Conservation (phyloP, 30 jellyfish, hydroid and myxozoan species). For the Hydractinia echinata region DNA sequence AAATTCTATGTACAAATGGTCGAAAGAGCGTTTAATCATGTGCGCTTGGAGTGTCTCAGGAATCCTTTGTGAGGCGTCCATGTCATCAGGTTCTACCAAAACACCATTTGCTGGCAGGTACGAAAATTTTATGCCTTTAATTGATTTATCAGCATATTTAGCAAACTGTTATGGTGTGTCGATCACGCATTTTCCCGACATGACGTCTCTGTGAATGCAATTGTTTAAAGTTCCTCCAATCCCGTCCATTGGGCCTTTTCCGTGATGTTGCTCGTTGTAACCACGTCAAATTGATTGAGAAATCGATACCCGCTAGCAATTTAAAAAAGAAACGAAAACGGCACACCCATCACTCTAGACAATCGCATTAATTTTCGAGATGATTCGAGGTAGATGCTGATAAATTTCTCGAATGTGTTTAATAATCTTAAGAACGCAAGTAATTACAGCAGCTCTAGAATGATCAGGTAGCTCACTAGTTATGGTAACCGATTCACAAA, state of each 20-base stretch:
- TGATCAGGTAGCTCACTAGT: no score
- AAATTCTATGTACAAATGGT: neutral
- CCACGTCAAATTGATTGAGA: neutral
- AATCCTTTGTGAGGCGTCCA: neutral
- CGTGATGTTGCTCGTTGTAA: conserved; percentile 1
- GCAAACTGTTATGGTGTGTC: conserved; percentile 41
- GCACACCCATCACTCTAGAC: conserved; percentile 5
- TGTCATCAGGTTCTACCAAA: conserved; percentile 2
- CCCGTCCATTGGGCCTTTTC: no score
- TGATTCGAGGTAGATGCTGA: no score
- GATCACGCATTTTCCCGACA: conserved; percentile 27
- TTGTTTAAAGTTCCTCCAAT: conserved; percentile 24
- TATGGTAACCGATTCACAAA: no score
- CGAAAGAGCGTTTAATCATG: neutral
- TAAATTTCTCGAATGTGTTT: no score
- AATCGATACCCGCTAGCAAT: neutral
- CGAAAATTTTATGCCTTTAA: neutral
- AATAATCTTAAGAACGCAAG: no score
- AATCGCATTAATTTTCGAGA: no score
- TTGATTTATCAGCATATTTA: conserved; percentile 25
- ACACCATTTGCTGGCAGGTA: conserved; percentile 25
- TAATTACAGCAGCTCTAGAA: no score
- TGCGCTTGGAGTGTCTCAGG: neutral
- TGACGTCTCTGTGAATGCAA: conserved; percentile 30
- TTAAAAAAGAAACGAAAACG: neutral